A percentile compares a stretch with the other conserved stretches of the same genome.
Conservation (phyloP, 2,113 vertebrate species). For the Hypocryptadius cinnamomeus region DNA sequence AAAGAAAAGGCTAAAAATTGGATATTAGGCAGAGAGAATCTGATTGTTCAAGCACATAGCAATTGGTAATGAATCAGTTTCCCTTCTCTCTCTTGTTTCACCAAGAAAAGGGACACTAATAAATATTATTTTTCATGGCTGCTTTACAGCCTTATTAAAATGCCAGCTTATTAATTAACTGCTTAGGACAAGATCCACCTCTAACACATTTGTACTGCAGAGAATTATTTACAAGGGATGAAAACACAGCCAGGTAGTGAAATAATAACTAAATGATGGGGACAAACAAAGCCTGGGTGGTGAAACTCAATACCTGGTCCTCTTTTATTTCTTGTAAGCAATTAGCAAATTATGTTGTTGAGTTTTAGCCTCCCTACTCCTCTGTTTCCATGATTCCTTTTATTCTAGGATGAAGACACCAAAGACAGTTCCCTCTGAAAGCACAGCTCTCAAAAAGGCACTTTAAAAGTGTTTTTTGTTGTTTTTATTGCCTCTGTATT, state of each 20-base stretch:
- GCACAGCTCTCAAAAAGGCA: neutral
- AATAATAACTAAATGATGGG: neutral
- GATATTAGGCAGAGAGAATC: neutral
- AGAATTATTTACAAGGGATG: neutral
- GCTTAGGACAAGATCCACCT: neutral
- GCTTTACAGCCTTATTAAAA: neutral
- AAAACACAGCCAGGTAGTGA: neutral
- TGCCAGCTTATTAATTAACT: neutral
- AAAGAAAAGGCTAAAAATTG: neutral
- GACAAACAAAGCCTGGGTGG: neutral
- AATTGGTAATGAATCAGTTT: neutral
- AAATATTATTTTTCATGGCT: neutral
- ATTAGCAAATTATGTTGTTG: neutral
- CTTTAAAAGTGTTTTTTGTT: neutral
- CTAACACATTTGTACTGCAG: neutral
- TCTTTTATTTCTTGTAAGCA: neutral
- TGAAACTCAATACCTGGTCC: neutral
- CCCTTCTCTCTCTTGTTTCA: neutral
- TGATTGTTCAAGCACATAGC: neutral
- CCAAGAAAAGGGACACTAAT: neutral
- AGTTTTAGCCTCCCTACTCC: neutral
- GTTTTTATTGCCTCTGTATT: neutral
- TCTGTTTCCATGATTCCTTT: neutral
- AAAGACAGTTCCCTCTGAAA: neutral
- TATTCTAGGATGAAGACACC: neutral